Evolutionary conservation across 2,113 vertebrate species (phyloP).

Genomic region (Prinia subflava): DNA sequence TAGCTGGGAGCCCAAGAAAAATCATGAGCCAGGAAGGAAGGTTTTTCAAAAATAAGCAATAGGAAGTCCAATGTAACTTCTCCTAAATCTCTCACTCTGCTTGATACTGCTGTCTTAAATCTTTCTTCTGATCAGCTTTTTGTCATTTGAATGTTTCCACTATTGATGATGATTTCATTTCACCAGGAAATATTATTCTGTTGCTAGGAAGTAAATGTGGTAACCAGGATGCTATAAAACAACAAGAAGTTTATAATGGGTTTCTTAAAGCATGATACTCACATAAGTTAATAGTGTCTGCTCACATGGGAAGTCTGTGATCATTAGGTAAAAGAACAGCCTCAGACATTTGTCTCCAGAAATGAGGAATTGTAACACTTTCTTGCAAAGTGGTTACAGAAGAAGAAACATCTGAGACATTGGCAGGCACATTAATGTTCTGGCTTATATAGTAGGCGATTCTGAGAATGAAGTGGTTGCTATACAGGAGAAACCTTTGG

Average conservation of each 20-base stretch:
- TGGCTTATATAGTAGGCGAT: neutral
- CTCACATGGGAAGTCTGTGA: neutral
- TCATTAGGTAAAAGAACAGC: neutral
- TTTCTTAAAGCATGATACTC: neutral
- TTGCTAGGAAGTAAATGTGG: slow-evolving; percentile 14
- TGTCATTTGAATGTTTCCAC: neutral
- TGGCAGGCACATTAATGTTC: neutral
- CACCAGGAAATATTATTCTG: slow-evolving; percentile 5
- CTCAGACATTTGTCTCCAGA: neutral
- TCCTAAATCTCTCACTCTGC: neutral
- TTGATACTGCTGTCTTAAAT: neutral
- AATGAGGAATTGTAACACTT: neutral
- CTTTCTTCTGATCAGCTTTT: neutral
- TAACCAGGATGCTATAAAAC: neutral
- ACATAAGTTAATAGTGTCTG: neutral
- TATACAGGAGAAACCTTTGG: neutral
- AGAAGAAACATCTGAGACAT: neutral
- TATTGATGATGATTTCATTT: neutral
- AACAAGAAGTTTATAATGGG: neutral
- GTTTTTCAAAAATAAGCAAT: neutral
- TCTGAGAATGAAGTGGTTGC: neutral
- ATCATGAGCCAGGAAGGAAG: neutral
- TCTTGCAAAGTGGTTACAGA: neutral
- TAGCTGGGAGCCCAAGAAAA: neutral
- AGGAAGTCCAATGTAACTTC: neutral